Conservation (phyloP, 2,113 vertebrate genomes). For the Macrotus californicus region DNA sequence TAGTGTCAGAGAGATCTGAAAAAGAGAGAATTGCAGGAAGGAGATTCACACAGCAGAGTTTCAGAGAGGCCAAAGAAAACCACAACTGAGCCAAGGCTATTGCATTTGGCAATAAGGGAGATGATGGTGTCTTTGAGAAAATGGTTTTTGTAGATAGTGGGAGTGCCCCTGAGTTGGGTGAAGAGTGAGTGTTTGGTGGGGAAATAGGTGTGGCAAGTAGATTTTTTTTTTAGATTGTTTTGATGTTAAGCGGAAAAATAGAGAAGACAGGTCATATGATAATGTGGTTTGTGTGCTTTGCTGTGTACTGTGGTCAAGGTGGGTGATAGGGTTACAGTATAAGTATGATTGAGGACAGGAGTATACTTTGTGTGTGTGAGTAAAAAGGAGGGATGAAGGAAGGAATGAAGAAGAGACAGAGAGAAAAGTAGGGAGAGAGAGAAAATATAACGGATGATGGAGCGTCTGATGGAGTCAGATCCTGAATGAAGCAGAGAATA, state of each 20-base stretch:
- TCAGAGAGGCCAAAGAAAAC: background rate
- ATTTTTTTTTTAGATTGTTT: background rate
- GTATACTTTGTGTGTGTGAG: background rate
- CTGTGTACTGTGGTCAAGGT: background rate
- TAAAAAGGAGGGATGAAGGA: too few relatives aligned
- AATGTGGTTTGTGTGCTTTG: background rate
- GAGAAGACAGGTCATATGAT: background rate
- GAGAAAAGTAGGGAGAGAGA: background rate
- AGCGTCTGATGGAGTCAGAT: background rate
- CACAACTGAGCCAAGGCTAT: background rate
- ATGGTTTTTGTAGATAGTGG: background rate
- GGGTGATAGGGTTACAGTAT: too few relatives aligned
- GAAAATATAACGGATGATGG: background rate
- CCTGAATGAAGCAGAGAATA: background rate
- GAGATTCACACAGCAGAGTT: background rate
- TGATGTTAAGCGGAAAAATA: background rate
- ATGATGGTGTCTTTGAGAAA: background rate
- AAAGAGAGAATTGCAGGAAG: background rate
- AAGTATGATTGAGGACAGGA: background rate
- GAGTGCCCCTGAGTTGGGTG: background rate
- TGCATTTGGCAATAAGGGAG: background rate
- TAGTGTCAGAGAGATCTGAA: background rate
- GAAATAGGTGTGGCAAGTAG: background rate
- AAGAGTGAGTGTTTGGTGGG: background rate
- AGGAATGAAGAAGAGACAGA: fast-evolving